Percentiles rank a stretch among this genome's conserved stretches.
phyloP scores from a whole-genome alignment of 2,113 vertebrate genomes.

The Stegostoma tigrinum region DNA sequence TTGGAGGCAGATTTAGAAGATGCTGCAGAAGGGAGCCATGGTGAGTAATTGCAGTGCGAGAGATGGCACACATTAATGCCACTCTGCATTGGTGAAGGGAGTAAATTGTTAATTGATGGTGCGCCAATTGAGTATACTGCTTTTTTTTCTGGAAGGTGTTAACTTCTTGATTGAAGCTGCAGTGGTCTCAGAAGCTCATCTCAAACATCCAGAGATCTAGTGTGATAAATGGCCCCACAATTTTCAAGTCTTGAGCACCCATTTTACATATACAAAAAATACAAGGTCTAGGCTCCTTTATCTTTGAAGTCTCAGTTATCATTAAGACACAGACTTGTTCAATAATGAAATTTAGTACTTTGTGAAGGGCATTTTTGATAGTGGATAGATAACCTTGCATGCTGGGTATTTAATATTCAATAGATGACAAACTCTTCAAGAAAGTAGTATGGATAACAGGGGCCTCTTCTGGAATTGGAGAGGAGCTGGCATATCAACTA shows the following conservation, averaged over 20 bases:
- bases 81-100: too few relatives aligned
- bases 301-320: neutral
- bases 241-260: neutral
- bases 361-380: neutral
- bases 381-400: neutral
- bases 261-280: neutral
- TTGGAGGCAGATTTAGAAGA: too few relatives aligned
- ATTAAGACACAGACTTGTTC: neutral
- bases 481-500: constrained; percentile 80
- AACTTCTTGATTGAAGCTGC: too few relatives aligned
- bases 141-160: too few relatives aligned
- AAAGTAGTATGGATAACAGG: constrained; percentile 91
- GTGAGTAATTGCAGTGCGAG: too few relatives aligned
- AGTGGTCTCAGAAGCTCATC: too few relatives aligned
- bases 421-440: constrained; percentile 70
- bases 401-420: neutral
- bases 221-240: neutral
- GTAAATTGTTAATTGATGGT: too few relatives aligned
- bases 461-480: constrained; percentile 89
- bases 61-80: too few relatives aligned
- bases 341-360: neutral
- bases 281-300: neutral
- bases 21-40: too few relatives aligned
- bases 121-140: too few relatives aligned
- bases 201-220: too few relatives aligned